Percentiles rank a stretch among this genome's conserved stretches.
Conservation (phyloP, 2,797 vertebrate genomes). For the Clarias platycephalus region DNA sequence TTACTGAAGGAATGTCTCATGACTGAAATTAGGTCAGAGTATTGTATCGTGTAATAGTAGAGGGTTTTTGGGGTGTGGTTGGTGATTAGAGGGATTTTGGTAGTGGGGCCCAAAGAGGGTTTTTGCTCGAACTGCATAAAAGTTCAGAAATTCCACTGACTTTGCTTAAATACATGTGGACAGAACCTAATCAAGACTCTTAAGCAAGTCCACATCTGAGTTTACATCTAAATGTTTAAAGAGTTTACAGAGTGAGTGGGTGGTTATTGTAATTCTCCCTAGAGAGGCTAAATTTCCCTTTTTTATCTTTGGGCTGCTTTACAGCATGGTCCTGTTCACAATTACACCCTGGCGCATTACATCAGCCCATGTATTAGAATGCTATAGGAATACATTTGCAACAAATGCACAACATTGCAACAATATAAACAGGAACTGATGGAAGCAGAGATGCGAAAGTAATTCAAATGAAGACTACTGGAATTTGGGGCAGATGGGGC, state of each 20-base stretch:
- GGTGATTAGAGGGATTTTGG: not conserved
- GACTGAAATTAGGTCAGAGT: slow-evolving; percentile 4
- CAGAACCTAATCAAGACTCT: not conserved
- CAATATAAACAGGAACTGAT: not conserved
- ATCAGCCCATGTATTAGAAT: not conserved
- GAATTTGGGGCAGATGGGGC: not conserved
- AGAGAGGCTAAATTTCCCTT: slow-evolving; percentile 20
- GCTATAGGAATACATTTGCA: not conserved
- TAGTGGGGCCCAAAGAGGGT: not conserved
- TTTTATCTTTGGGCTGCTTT: not conserved
- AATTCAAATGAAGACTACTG: too few relatives aligned
- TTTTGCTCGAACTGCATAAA: not conserved
- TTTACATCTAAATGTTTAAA: slow-evolving; percentile 26
- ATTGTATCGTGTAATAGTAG: not conserved
- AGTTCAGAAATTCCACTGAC: not conserved
- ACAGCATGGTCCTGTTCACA: not conserved
- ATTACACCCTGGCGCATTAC: not conserved
- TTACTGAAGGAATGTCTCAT: not conserved
- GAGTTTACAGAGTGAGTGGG: slow-evolving; percentile 19
- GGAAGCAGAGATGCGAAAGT: not conserved
- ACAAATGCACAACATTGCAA: not conserved
- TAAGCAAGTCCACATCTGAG: not conserved
- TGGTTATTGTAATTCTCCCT: slow-evolving; percentile 2
- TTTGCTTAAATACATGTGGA: not conserved
- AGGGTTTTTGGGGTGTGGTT: slow-evolving; percentile 1